Evolutionary conservation across 2,113 vertebrate genomes (phyloP).

Genomic region (Psophia crepitans): DNA sequence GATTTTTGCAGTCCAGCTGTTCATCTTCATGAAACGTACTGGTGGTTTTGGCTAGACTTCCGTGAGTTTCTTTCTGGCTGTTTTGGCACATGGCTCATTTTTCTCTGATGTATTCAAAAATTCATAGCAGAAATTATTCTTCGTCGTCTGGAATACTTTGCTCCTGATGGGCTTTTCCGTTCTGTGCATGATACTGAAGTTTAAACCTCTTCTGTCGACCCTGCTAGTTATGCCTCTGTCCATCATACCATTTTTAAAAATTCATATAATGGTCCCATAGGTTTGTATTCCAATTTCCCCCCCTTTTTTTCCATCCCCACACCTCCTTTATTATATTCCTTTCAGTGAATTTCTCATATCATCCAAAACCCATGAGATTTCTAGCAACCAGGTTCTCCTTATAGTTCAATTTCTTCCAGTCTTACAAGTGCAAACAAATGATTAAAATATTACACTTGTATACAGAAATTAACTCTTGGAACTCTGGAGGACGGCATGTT

Average conservation of each 20-base stretch:
- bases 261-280: neutral
- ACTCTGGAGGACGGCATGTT: neutral
- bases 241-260: neutral
- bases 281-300: neutral
- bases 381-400: neutral
- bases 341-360: neutral
- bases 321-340: neutral
- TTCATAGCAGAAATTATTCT: neutral
- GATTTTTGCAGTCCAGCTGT: neutral
- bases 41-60: neutral
- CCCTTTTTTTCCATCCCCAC: neutral
- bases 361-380: neutral
- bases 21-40: neutral
- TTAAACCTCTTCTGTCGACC: neutral
- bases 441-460: neutral
- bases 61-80: neutral
- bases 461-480: neutral
- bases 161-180: neutral
- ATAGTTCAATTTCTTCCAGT: neutral
- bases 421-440: neutral
- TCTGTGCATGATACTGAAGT: neutral
- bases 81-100: neutral
- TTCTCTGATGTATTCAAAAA: neutral
- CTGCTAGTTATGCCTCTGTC: neutral
- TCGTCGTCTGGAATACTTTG: neutral